Base-by-base conservation (phyloP, 2,888 invertebrate species). In the Melieria crassipennis region DNA sequence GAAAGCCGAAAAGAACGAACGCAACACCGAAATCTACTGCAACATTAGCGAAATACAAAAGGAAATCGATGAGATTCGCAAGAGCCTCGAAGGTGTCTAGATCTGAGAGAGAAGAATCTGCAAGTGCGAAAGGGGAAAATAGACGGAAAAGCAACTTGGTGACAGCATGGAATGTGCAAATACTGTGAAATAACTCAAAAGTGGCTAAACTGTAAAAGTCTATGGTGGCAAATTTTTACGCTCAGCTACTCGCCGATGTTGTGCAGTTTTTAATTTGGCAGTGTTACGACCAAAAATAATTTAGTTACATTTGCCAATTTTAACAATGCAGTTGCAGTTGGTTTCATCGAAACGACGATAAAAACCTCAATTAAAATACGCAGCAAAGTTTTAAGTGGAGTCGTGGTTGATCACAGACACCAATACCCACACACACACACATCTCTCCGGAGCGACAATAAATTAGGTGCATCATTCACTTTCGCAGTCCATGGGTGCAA, bases 381-480 rank as follows among this genome's bases (percentile, higher is more conserved):
- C 67, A 67, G 42, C 60, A 58, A 52, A 46, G 61, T 43, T 67
- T 67, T 52, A 67, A 67, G 60, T 57, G 45, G 45, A 16, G 2
- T 56, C 56, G 13, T 7, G 45, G 56, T 11, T 13, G 4, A 16
- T 16, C 42, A 13, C 57, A 48, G 13, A 43, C 30, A 9, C 11
- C 30, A 3, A 30, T 10, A 11, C 13, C 46, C 16, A 56, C 56
- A 46, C 42, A 50, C 6, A 64, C 58, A 13, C 16, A 7, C 46
- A 60, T 60, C 16, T 5, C 50, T 43, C 4, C 13, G 46, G 43
- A 65, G 16, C 52, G 11, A 30, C 62, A 46, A 69, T 69, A 69
- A 69, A 69, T 69, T 69, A 69, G 69, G 63, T 63, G 63, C 63
- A 69, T 69, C 69, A 69, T 63, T 63, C 69, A 69, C 69, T 63